phyloP scores from a whole-genome alignment of 2,113 vertebrate genomes.

The Mormyrus iriodes region DNA sequence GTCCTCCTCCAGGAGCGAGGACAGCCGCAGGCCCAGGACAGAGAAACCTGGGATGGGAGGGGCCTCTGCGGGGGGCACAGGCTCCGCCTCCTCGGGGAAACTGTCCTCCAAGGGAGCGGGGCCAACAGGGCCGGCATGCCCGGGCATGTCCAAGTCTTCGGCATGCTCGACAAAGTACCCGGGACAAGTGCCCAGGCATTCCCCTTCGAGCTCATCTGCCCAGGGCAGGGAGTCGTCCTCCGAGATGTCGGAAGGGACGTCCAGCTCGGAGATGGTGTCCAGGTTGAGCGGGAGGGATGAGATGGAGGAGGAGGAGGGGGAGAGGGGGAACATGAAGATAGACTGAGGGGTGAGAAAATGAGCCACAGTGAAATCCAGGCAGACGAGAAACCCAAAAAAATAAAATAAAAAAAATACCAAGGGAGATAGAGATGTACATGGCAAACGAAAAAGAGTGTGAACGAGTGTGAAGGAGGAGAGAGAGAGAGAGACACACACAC shows the following conservation, averaged over 20 bases:
- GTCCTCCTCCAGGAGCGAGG: constrained; percentile 65
- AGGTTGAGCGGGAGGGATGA: constrained; percentile 64
- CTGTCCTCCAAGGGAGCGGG: background rate
- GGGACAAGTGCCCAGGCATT: constrained; percentile 42
- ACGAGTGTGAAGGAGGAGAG: constrained; percentile 38
- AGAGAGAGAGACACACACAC: constrained; percentile 55
- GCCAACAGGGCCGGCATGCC: background rate
- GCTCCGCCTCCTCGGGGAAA: background rate
- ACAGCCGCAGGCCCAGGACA: constrained; percentile 52
- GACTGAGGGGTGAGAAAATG: constrained; percentile 49
- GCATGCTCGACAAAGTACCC: constrained; percentile 23
- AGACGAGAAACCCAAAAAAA: background rate
- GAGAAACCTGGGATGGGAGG: constrained; percentile 31
- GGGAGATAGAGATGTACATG: constrained; percentile 34
- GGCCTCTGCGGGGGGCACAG: background rate
- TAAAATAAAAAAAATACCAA: too few relatives aligned
- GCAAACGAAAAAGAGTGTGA: constrained; percentile 27
- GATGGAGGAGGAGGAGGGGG: constrained; percentile 59
- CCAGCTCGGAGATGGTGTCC: constrained; percentile 74
- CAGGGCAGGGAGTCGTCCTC: constrained; percentile 68
- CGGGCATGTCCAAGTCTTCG: constrained; percentile 7
- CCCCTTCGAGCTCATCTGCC: constrained; percentile 48
- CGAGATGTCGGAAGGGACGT: constrained; percentile 81
- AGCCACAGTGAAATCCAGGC: background rate
- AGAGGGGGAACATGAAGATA: constrained; percentile 63